Base-by-base conservation (phyloP, 2,888 invertebrate species). In the Melinaea menophilus region DNA sequence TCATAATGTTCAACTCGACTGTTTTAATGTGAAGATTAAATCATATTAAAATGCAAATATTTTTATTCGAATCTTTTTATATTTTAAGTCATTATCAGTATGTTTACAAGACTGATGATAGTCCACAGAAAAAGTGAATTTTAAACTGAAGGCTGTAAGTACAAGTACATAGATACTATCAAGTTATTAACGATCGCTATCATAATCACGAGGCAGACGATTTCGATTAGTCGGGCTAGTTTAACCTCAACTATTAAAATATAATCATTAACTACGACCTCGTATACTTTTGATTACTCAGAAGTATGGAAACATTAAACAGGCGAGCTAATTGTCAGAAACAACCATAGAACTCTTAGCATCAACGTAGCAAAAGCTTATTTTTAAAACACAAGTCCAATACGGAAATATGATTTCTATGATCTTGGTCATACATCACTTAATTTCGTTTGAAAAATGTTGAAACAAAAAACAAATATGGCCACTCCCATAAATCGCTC, bases 111-210 rank as follows among this genome's bases (percentile, higher is more conserved):
- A 37, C 5, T 51, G 55, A 41, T n/a, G 22, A 45, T 56, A 58
- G 59, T 59, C 59, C 41, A 48, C 35, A 41, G 22, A 48, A 22
- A 59, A 51, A 56, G 58, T 34, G 35, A 58, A 54, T 35, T 11
- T 55, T 2, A 61, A 13, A 35, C 41, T 31, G 12, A 48, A 37
- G 13, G 13, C 35, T 13, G 2, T 5, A 45, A 2, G 11, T 41
- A 7, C 41, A 41, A 9, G 41, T 41, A 41, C 41, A 1, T 41
- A 37, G 63, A 56, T 46, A 22, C 47, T 35, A 56, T 57, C 55
- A 65, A 64, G 63, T 65, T 69, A 71, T 72, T 68, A 69, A 54
- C 63, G 77, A 76, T 76, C 55, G 55, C 56, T 73, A 76, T 77
- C 77, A 56, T 45, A 58, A 68, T 72, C 59, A 64, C 64, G 66